phyloP scores from a whole-genome alignment of 2,113 vertebrate species.

The Arothron firmamentum region DNA sequence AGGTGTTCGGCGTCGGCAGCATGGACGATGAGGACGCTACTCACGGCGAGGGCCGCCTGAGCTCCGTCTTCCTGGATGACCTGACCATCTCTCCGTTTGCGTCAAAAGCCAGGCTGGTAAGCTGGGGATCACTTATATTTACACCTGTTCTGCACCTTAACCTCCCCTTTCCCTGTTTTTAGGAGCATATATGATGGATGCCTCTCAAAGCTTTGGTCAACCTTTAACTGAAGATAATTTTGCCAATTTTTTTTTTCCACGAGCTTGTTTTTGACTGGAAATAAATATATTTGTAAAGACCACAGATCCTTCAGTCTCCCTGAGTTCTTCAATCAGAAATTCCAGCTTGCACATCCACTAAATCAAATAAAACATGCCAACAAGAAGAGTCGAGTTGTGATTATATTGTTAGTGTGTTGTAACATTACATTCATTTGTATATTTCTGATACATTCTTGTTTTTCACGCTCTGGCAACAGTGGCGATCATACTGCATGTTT shows the following conservation, averaged over 20 bases:
- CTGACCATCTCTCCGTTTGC: constrained; percentile 34
- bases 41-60: constrained; percentile 62
- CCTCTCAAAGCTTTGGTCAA: constrained; percentile 1
- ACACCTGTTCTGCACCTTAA: not conserved
- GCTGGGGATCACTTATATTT: constrained; percentile 8
- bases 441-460: constrained; percentile 63
- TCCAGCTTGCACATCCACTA: constrained; percentile 28
- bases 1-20: constrained; percentile 75
- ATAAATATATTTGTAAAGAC: constrained; percentile 30
- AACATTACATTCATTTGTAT: constrained; percentile 66
- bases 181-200: constrained; percentile 53
- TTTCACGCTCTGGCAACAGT: constrained; percentile 56
- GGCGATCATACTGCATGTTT: constrained; percentile 44
- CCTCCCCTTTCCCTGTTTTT: constrained; percentile 31
- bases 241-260: constrained; percentile 25
- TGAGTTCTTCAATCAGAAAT: too few relatives aligned
- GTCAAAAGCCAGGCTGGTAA: constrained; percentile 27
- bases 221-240: constrained; percentile 53
- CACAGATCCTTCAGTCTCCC: too few relatives aligned
- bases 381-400: constrained; percentile 35
- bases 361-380: constrained; percentile 37
- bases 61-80: constrained; percentile 65
- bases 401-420: constrained; percentile 53
- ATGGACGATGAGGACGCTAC: constrained; percentile 60
- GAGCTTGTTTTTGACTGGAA: constrained; percentile 36